Evolutionary conservation across 2,113 vertebrate genomes (phyloP).

Genomic region (Otus sunia): DNA sequence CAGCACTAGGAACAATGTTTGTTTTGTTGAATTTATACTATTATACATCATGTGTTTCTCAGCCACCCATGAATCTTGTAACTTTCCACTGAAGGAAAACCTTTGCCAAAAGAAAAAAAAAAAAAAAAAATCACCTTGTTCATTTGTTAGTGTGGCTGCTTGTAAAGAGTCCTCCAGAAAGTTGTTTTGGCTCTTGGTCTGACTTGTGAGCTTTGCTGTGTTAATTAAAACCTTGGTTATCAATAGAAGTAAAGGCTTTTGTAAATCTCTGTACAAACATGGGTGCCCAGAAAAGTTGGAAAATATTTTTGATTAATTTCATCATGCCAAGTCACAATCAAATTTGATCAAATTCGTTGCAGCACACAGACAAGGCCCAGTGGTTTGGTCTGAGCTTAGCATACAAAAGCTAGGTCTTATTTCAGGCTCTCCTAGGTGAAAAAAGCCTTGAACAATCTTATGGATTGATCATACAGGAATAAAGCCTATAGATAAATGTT

Average conservation of each 20-base stretch:
- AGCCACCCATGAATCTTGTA: not conserved
- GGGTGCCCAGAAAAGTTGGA: not conserved
- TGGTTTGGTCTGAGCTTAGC: not conserved
- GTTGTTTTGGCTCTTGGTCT: not conserved
- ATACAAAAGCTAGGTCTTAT: not conserved
- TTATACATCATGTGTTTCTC: not conserved
- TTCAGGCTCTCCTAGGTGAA: not conserved
- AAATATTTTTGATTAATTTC: not conserved
- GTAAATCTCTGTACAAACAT: not conserved
- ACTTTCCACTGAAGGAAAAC: not conserved
- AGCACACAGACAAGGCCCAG: fast-evolving
- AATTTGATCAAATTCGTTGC: not conserved
- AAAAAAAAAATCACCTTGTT: not conserved
- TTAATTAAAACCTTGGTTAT: not conserved
- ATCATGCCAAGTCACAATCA: not conserved
- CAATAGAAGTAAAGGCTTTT: not conserved
- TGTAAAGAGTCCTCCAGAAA: not conserved
- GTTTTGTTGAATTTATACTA: not conserved
- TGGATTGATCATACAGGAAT: not conserved
- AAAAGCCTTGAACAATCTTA: not conserved
- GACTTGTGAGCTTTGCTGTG: not conserved
- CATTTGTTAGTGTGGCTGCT: not conserved
- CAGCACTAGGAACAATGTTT: no score
- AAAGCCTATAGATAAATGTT: not conserved
- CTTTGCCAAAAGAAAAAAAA: not conserved